These are phyloP conservation scores for Portevinia maculata DNA, from an alignment of 2,888 invertebrate genomes.

Conservation along the genomic window DNA sequence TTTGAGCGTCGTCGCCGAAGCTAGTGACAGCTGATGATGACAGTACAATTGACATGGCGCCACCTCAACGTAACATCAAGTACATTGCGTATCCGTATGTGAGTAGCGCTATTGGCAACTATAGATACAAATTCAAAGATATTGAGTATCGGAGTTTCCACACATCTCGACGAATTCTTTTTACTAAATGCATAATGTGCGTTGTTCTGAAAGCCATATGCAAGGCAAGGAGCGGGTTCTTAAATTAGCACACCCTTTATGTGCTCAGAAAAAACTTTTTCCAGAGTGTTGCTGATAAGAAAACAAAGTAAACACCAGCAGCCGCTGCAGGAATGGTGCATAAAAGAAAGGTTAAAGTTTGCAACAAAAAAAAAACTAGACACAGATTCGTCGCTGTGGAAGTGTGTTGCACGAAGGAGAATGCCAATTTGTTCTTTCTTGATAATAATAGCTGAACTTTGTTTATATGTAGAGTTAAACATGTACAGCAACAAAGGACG, in stretches of 20 bases:
- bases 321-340: background rate
- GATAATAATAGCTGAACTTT: slow-evolving; percentile 72
- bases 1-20: slow-evolving; percentile 12
- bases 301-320: slow-evolving; percentile 22
- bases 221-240: slow-evolving; percentile 28
- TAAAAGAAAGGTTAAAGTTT: slow-evolving; percentile 65
- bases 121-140: background rate
- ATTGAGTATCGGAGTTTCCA: slow-evolving; percentile 3
- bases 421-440: slow-evolving; percentile 47
- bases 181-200: too few species aligned
- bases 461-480: slow-evolving; percentile 50
- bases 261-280: slow-evolving; percentile 10
- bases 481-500: slow-evolving; percentile 22
- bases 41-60: slow-evolving; percentile 60
- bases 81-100: slow-evolving; percentile 25
- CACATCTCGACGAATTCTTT: background rate
- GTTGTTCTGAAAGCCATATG: background rate
- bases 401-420: background rate
- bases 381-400: slow-evolving; percentile 19
- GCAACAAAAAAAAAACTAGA: slow-evolving; percentile 30
- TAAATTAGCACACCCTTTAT: slow-evolving; percentile 42
- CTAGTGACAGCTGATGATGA: slow-evolving; percentile 54
- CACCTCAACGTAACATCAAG: slow-evolving; percentile 31
- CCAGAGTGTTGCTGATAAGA: slow-evolving; percentile 34
- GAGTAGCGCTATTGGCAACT: slow-evolving; percentile 49